Percentiles rank a stretch among this genome's conserved stretches.
Evolutionary conservation across 2,888 invertebrate genomes (phyloP).

Genomic region (Hedychridium roseum): DNA sequence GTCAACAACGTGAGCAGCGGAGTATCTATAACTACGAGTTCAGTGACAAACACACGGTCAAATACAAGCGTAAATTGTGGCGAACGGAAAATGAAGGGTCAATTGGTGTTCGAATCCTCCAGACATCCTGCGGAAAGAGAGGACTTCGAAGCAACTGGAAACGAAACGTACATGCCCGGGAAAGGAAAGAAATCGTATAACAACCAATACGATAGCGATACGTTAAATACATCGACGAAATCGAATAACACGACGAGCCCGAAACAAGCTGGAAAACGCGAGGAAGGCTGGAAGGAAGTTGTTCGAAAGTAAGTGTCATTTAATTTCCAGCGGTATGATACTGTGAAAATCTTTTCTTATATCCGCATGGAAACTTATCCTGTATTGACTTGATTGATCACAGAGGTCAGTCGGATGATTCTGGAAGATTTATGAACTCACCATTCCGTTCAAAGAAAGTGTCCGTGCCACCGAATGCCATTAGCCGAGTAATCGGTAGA

Average conservation of each 20-base stretch:
- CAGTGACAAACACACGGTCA: slow-evolving; percentile 41
- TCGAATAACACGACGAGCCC: slow-evolving; percentile 71
- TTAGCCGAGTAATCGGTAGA: slow-evolving; percentile 96
- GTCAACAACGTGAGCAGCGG: slow-evolving; percentile 36
- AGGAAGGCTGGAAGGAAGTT: slow-evolving; percentile 98
- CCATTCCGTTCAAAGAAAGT: slow-evolving; percentile 85
- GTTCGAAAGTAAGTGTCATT: slow-evolving; percentile 76
- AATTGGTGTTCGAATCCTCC: slow-evolving; percentile 76
- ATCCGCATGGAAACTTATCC: background rate
- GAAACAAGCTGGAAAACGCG: slow-evolving; percentile 74
- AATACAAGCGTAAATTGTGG: slow-evolving; percentile 40
- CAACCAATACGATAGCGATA: slow-evolving; percentile 53
- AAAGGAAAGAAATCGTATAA: slow-evolving; percentile 60
- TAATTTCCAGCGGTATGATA: background rate
- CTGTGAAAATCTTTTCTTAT: background rate
- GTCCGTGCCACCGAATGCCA: slow-evolving; percentile 91
- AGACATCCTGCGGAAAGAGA: slow-evolving; percentile 78
- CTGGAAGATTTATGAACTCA: slow-evolving; percentile 63
- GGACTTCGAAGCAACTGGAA: slow-evolving; percentile 77
- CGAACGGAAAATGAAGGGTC: slow-evolving; percentile 65
- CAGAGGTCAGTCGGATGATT: slow-evolving; percentile 61
- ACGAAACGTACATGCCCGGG: slow-evolving; percentile 67
- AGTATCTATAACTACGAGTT: slow-evolving; percentile 35
- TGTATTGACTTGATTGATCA: background rate
- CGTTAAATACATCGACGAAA: slow-evolving; percentile 50